These are phyloP conservation scores for Ricordea florida DNA, from an alignment of 92 coral and sea anemone genomes.

Conservation along the genomic window DNA sequence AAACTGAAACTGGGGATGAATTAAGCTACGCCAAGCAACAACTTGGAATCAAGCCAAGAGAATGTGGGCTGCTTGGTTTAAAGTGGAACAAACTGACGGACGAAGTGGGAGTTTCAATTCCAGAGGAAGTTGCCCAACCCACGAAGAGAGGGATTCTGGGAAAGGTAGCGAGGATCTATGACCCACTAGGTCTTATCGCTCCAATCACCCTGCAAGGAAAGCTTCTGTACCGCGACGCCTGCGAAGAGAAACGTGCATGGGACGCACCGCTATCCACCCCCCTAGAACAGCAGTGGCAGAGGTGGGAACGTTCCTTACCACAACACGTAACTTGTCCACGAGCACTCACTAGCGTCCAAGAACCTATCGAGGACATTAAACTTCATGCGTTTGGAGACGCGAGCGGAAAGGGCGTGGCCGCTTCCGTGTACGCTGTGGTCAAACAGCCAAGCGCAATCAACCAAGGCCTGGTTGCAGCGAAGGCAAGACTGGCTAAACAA, in stretches of 20 bases:
- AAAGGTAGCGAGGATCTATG: constrained; percentile 43
- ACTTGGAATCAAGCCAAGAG: constrained; percentile 8
- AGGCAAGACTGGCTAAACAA: constrained; percentile 59
- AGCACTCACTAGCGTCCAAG: constrained; percentile 12
- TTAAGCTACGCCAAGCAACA: constrained; percentile 49
- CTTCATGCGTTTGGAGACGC: constrained; percentile 68
- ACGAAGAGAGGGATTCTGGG: constrained; percentile 52
- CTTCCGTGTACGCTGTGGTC: constrained; percentile 58
- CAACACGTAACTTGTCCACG: background rate
- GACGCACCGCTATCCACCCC: constrained; percentile 22
- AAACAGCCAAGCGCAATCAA: constrained; percentile 14
- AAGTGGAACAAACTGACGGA: constrained; percentile 42
- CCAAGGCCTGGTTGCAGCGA: constrained; percentile 49
- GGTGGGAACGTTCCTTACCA: constrained; percentile 45
- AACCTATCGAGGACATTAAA: constrained; percentile 19
- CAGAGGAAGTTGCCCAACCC: background rate
- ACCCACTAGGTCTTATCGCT: constrained; percentile 51
- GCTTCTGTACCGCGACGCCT: constrained; percentile 39
- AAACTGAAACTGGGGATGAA: constrained; percentile 9
- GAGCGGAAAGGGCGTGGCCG: constrained; percentile 48
- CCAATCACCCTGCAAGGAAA: constrained; percentile 52
- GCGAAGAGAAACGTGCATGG: constrained; percentile 51
- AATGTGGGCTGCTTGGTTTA: constrained; percentile 44
- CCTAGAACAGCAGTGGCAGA: constrained; percentile 36
- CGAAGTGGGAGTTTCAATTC: constrained; percentile 30